phyloP scores from a whole-genome alignment of 2,113 vertebrate genomes.

The Ctenomys sociabilis region DNA sequence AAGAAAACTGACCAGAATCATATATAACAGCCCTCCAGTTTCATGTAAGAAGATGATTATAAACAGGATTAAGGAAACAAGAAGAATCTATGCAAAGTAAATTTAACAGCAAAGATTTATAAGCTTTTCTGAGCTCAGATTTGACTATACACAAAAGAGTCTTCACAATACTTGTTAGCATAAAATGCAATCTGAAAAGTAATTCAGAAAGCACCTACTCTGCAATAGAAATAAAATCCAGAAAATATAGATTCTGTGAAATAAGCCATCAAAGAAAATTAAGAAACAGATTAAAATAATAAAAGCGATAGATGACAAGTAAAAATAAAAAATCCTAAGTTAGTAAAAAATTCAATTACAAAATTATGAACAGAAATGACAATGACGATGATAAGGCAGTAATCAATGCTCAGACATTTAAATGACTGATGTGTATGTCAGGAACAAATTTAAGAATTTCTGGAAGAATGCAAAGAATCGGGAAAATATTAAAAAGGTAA shows the following conservation, averaged over 20 bases:
- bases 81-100: neutral
- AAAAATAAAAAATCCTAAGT: neutral
- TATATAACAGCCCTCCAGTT: neutral
- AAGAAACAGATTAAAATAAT: constrained; percentile 22
- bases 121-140: neutral
- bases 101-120: constrained; percentile 6
- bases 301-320: neutral
- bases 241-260: neutral
- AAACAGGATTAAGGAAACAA: neutral
- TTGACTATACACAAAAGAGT: constrained; percentile 26
- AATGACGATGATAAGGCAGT: neutral
- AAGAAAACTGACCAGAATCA: neutral
- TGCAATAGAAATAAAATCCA: constrained; percentile 16
- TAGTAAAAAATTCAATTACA: neutral
- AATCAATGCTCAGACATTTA: neutral
- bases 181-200: constrained; percentile 41
- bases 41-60: neutral
- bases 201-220: neutral
- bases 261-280: constrained; percentile 17
- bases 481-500: constrained; percentile 10
- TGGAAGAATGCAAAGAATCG: constrained; percentile 2
- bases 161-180: neutral
- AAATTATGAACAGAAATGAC: neutral
- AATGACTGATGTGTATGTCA: neutral
- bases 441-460: neutral